Conservation (phyloP, 2,888 invertebrate genomes). For the Synanthedon tipuliformis region DNA sequence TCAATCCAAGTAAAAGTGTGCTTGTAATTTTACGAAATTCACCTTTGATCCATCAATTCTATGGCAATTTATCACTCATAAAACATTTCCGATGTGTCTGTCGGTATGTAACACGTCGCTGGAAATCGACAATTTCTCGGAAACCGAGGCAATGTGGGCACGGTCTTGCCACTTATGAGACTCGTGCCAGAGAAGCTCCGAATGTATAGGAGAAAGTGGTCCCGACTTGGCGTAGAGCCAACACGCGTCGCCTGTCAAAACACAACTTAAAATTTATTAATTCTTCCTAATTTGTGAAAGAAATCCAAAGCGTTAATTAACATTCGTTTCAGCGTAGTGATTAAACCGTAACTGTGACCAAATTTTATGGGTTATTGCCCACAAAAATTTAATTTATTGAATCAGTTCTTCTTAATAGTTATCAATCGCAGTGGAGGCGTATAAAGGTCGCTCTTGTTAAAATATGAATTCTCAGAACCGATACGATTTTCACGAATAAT, state of each 20-base stretch:
- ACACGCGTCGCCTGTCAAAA: slow-evolving; percentile 34
- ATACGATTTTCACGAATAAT: too few relatives aligned
- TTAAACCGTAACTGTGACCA: slow-evolving; percentile 26
- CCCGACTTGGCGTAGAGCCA: slow-evolving; percentile 45
- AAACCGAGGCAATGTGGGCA: slow-evolving; percentile 52
- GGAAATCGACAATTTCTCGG: slow-evolving; percentile 55
- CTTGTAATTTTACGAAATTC: slow-evolving; percentile 11
- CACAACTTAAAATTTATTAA: slow-evolving; percentile 45
- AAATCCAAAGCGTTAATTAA: slow-evolving; percentile 52
- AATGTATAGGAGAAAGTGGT: slow-evolving; percentile 39
- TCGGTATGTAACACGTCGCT: slow-evolving; percentile 37
- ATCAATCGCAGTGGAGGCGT: too few relatives aligned
- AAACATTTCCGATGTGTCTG: slow-evolving; percentile 43
- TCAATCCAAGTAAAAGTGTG: neutral
- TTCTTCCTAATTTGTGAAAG: slow-evolving; percentile 49
- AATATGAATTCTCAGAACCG: too few relatives aligned
- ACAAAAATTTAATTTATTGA: slow-evolving; percentile 7
- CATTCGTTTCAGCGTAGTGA: slow-evolving; percentile 53
- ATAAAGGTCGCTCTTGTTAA: too few relatives aligned
- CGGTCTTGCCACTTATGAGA: slow-evolving; percentile 22
- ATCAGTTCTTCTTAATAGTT: neutral
- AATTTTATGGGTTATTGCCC: slow-evolving; percentile 10
- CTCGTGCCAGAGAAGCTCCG: slow-evolving; percentile 23
- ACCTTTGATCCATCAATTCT: slow-evolving; percentile 25
- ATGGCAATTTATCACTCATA: slow-evolving; percentile 49